A percentile compares a stretch with the other conserved stretches of the same genome.
These are phyloP conservation scores for Diplodus puntazzo DNA, from an alignment of 2,797 vertebrate species.

Conservation along the genomic window DNA sequence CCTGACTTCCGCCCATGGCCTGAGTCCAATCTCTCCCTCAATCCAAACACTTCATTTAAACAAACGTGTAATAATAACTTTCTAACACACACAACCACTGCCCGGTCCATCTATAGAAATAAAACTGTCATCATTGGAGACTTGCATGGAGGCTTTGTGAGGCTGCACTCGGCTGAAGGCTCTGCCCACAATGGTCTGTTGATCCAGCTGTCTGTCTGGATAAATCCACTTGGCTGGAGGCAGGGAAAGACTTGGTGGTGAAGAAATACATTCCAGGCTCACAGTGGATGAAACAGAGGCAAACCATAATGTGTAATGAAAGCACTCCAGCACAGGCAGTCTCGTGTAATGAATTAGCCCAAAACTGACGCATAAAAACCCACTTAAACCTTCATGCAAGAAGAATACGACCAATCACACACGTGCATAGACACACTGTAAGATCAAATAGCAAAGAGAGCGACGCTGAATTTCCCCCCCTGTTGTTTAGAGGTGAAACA, in stretches of 20 bases:
- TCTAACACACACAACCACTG: constrained; percentile 21
- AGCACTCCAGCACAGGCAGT: constrained; percentile 12
- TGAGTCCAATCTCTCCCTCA: constrained; percentile 17
- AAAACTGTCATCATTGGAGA: constrained; percentile 55
- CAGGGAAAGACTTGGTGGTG: constrained; percentile 45
- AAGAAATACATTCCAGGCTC: constrained; percentile 43
- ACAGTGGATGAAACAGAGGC: constrained; percentile 50
- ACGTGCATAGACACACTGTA: not conserved
- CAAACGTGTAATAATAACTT: constrained; percentile 44
- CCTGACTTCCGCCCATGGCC: constrained; percentile 12
- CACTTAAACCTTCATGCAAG: constrained; percentile 28
- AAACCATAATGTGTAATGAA: constrained; percentile 53
- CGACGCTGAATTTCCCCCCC: constrained; percentile 19
- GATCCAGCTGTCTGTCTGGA: constrained; percentile 80
- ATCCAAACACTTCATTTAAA: constrained; percentile 31
- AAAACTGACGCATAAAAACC: constrained; percentile 33
- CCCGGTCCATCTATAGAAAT: constrained; percentile 50
- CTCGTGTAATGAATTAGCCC: constrained; percentile 48
- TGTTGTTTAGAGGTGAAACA: constrained; percentile 62
- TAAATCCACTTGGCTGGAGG: constrained; percentile 71
- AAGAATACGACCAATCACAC: not conserved
- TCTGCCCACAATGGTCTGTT: constrained; percentile 70
- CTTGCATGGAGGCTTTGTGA: constrained; percentile 33
- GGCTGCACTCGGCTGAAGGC: constrained; percentile 44
- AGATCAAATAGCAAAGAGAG: constrained; percentile 21